phyloP scores from a whole-genome alignment of 2,888 invertebrate genomes.

The Emmelina monodactyla region DNA sequence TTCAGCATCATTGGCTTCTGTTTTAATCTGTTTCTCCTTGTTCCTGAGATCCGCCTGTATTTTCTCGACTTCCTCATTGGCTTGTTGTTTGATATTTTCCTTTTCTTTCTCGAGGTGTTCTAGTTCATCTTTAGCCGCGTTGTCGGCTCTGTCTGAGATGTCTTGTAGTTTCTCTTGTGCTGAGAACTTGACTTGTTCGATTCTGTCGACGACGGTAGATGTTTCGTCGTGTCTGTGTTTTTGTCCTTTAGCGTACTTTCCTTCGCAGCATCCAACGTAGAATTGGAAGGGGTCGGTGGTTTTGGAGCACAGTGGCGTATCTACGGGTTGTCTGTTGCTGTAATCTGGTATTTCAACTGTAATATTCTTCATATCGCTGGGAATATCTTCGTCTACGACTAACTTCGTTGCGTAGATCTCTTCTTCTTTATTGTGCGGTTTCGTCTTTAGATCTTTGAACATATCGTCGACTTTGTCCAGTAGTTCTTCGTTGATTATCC shows the following conservation, averaged over 20 bases:
- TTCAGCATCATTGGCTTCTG: slow-evolving; percentile 26
- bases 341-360: slow-evolving; percentile 46
- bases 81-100: slow-evolving; percentile 37
- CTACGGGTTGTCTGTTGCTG: slow-evolving; percentile 53
- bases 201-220: slow-evolving; percentile 44
- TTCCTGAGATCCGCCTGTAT: slow-evolving; percentile 11
- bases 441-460: slow-evolving; percentile 49
- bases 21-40: slow-evolving; percentile 22
- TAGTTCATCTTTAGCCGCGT: slow-evolving; percentile 32
- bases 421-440: slow-evolving; percentile 42
- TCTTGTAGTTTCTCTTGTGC: slow-evolving; percentile 43
- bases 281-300: slow-evolving; percentile 45
- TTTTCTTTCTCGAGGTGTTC: slow-evolving; percentile 40
- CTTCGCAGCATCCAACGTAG: slow-evolving; percentile 44
- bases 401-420: slow-evolving; percentile 51
- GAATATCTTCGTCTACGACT: slow-evolving; percentile 48
- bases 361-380: slow-evolving; percentile 23
- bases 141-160: slow-evolving; percentile 29
- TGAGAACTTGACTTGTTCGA: slow-evolving; percentile 50
- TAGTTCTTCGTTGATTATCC: slow-evolving; percentile 52
- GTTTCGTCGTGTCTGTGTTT: slow-evolving; percentile 55
- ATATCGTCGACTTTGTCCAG: slow-evolving; percentile 61
- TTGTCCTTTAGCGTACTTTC: slow-evolving; percentile 34
- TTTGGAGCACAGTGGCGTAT: slow-evolving; percentile 36
- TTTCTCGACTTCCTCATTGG: slow-evolving; percentile 29